Conservation (phyloP, 2,888 invertebrate genomes). For the Amphiduros pacificus region DNA sequence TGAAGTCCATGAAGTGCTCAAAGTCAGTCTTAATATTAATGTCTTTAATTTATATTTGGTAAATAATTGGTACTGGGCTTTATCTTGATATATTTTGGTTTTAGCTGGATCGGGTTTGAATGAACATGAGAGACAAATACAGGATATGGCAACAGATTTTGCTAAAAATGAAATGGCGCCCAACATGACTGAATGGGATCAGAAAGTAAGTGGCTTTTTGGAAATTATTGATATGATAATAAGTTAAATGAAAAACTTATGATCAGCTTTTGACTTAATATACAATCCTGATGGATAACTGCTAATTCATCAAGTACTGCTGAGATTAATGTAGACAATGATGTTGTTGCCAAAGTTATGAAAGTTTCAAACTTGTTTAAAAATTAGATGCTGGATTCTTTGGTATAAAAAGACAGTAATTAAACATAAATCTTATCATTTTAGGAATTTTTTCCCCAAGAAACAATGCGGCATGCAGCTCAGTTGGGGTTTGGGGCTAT, state of each 20-base stretch:
- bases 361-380: not conserved
- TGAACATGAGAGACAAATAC: slow-evolving; percentile 64
- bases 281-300: not conserved
- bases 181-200: slow-evolving; percentile 65
- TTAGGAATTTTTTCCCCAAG: slow-evolving; percentile 63
- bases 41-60: too few species aligned
- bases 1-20: too few species aligned
- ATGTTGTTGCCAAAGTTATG: too few species aligned
- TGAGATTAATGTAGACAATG: too few species aligned
- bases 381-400: not conserved
- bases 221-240: not conserved
- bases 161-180: slow-evolving; percentile 65
- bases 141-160: slow-evolving; percentile 63
- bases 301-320: too few species aligned
- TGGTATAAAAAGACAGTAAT: not conserved
- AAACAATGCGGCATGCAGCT: slow-evolving; percentile 63
- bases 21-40: too few species aligned
- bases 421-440: slow-evolving; percentile 1
- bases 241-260: too few species aligned
- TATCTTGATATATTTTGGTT: too few species aligned
- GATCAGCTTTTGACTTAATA: too few species aligned
- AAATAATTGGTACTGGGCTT: too few species aligned
- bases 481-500: slow-evolving; percentile 66
- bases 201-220: slow-evolving; percentile 62
- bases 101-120: too few species aligned